Conservation (phyloP, 2,113 vertebrate species). For the Oncorhynchus masou region DNA sequence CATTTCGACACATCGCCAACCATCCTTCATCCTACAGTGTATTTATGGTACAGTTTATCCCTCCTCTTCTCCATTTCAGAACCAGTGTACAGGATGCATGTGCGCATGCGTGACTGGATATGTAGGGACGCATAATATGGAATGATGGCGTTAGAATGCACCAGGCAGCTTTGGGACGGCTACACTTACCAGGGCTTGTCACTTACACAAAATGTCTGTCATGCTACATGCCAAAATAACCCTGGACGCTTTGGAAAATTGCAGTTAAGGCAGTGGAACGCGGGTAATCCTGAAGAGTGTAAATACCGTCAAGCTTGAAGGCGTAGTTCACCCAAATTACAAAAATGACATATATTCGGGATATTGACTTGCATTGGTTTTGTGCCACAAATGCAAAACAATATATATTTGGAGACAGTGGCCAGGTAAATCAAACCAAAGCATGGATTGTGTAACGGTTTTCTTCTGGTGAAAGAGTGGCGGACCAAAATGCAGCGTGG, state of each 20-base stretch:
- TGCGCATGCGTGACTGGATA: background rate
- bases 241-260: slow-evolving; percentile 8
- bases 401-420: too few species aligned
- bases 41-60: background rate
- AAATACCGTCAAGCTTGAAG: slow-evolving; percentile 1
- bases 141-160: slow-evolving; percentile 5
- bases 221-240: background rate
- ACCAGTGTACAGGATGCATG: background rate
- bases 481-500: too few species aligned
- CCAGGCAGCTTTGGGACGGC: slow-evolving; percentile 3
- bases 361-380: too few species aligned
- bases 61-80: background rate
- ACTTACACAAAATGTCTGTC: slow-evolving; percentile 5
- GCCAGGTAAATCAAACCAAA: background rate
- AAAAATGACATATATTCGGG: too few species aligned
- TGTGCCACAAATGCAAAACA: too few species aligned
- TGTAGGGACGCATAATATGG: background rate
- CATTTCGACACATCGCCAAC: too few species aligned
- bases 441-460: too few species aligned
- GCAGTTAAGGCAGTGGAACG: background rate
- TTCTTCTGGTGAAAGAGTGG: too few species aligned
- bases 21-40: slow-evolving; percentile 2
- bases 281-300: background rate
- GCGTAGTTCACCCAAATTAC: too few species aligned
- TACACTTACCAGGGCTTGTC: slow-evolving; percentile 24